These are phyloP conservation scores for Cotesia vestalis DNA, from an alignment of 1,140 invertebrate genomes.

Conservation along the genomic window DNA sequence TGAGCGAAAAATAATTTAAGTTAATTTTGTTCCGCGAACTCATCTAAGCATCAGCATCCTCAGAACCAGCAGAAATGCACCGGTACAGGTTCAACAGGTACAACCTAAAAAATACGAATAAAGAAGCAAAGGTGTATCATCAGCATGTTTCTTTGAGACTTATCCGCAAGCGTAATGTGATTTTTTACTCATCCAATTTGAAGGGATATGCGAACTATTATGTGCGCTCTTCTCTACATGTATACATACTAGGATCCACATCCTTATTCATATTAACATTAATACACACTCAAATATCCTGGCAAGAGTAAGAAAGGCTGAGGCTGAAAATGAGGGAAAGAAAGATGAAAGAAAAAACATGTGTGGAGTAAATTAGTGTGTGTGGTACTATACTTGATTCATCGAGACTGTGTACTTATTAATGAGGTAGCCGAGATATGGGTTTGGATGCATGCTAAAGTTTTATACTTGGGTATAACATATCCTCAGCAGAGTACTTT, in stretches of 20 bases:
- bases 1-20: too few relatives aligned
- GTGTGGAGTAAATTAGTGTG: too few relatives aligned
- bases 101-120: background rate
- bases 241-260: background rate
- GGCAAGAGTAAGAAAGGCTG: slow-evolving; percentile 24
- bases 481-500: slow-evolving; percentile 2
- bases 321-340: slow-evolving; percentile 33
- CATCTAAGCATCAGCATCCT: too few relatives aligned
- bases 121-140: background rate
- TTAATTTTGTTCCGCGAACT: too few relatives aligned
- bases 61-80: too few relatives aligned
- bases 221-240: background rate
- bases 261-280: too few relatives aligned
- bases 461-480: background rate
- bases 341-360: background rate
- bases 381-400: slow-evolving; percentile 29
- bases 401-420: slow-evolving; percentile 41
- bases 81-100: background rate
- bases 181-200: slow-evolving; percentile 21
- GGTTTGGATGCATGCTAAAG: slow-evolving; percentile 29
- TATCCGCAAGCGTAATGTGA: slow-evolving; percentile 10
- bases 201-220: background rate
- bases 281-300: slow-evolving; percentile 23
- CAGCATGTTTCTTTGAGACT: background rate
- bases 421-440: slow-evolving; percentile 38